These are phyloP conservation scores for Eumacrocentrus americanus DNA, from an alignment of 2,888 invertebrate genomes.

Conservation along the genomic window DNA sequence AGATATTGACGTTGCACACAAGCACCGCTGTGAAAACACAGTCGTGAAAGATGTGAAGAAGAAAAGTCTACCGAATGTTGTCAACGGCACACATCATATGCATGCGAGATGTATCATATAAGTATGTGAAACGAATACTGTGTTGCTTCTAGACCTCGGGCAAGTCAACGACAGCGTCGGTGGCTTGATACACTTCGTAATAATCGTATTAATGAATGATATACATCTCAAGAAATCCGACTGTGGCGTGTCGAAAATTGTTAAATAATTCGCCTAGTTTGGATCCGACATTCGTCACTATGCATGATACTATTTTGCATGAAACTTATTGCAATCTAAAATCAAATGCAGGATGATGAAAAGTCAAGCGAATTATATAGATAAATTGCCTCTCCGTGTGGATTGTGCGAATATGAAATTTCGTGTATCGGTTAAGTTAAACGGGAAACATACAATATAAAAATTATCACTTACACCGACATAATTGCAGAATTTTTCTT, in stretches of 20 bases:
- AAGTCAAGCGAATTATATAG: no score
- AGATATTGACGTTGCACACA: neutral
- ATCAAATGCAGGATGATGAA: neutral
- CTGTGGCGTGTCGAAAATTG: neutral
- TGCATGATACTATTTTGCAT: no score
- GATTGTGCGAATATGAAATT: no score
- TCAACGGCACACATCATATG: neutral
- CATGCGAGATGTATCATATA: neutral
- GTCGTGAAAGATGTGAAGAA: neutral
- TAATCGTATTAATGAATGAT: neutral
- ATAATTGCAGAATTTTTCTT: no score
- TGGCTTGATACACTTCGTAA: neutral
- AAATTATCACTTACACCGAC: no score
- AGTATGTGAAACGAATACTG: neutral
- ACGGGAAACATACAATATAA: no score
- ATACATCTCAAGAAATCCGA: neutral
- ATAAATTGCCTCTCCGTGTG: no score
- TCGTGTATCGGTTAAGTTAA: no score
- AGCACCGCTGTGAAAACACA: neutral
- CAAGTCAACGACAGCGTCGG: neutral
- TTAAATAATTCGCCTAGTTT: neutral
- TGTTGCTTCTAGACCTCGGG: neutral
- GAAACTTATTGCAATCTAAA: no score
- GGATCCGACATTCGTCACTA: neutral
- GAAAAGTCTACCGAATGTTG: neutral